Percentiles rank a stretch among this genome's conserved stretches.
phyloP scores from a whole-genome alignment of 2,888 invertebrate genomes.

The Patella pellucida region DNA sequence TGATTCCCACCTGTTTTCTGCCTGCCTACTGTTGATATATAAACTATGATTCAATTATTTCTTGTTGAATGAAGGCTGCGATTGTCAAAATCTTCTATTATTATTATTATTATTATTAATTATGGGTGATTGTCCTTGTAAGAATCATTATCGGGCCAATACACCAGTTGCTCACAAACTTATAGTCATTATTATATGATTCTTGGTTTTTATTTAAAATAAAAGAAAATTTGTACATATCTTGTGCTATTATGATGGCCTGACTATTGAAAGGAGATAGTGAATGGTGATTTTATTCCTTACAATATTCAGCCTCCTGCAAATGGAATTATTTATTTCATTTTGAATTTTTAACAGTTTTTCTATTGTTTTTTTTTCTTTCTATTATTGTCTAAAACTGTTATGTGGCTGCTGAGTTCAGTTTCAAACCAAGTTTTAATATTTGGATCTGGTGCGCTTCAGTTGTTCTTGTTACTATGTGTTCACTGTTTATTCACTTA shows the following conservation, averaged over 20 bases:
- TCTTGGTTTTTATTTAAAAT: slow-evolving; percentile 9
- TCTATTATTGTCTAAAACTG: slow-evolving; percentile 2
- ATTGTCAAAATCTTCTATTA: too few species aligned
- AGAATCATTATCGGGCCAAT: slow-evolving; percentile 8
- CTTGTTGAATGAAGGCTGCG: too few species aligned
- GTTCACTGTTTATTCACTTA: too few species aligned
- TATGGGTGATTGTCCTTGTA: slow-evolving; percentile 6
- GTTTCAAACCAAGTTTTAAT: not conserved
- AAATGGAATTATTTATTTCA: slow-evolving; percentile 9
- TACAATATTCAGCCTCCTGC: not conserved
- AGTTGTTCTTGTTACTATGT: too few species aligned
- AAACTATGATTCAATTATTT: too few species aligned
- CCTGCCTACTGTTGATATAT: too few species aligned
- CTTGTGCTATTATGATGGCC: slow-evolving; percentile 5
- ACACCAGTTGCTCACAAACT: slow-evolving; percentile 2
- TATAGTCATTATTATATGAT: not conserved
- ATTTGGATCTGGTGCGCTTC: too few species aligned
- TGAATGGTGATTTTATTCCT: slow-evolving; percentile 5
- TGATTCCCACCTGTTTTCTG: too few species aligned
- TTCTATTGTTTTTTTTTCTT: slow-evolving; percentile 3
- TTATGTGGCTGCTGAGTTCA: not conserved
- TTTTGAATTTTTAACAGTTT: slow-evolving; percentile 10
- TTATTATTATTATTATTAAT: not conserved
- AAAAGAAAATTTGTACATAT: slow-evolving; percentile 5
- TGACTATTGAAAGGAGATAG: slow-evolving; percentile 1